These are phyloP conservation scores for Drosophila neotestacea DNA, from an alignment of 2,888 invertebrate genomes.

Conservation along the genomic window DNA sequence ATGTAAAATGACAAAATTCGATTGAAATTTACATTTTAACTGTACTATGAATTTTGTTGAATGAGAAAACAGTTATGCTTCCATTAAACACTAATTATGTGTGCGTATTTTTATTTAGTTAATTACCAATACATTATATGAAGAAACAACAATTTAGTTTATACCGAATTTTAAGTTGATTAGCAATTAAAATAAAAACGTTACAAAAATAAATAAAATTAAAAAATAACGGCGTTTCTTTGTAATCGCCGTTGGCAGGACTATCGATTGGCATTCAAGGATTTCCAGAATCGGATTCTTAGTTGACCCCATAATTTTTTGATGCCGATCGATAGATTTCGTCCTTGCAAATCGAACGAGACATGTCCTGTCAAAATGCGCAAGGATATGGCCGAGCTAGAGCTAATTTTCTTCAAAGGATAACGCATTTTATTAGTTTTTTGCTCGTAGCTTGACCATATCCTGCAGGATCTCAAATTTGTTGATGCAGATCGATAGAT, in stretches of 20 bases:
- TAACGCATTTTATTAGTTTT: too few species aligned
- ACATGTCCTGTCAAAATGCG: too few species aligned
- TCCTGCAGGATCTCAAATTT: too few species aligned
- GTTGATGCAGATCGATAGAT: too few species aligned
- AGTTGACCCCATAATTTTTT: too few species aligned
- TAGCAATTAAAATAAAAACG: slow-evolving; percentile 63
- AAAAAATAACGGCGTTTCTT: neutral
- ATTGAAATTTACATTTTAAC: slow-evolving; percentile 32
- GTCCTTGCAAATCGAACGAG: too few species aligned
- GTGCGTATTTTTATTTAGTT: slow-evolving; percentile 73
- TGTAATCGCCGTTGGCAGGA: neutral
- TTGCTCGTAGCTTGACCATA: too few species aligned
- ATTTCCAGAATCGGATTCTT: too few species aligned
- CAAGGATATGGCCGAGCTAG: too few species aligned
- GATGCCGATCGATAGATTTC: too few species aligned
- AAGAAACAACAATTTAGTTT: slow-evolving; percentile 64
- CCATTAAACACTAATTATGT: slow-evolving; percentile 61
- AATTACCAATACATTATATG: slow-evolving; percentile 47
- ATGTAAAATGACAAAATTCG: slow-evolving; percentile 20
- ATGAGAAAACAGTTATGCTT: slow-evolving; percentile 65
- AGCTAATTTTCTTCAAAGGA: too few species aligned
- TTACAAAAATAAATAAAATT: slow-evolving; percentile 57
- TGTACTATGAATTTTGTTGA: slow-evolving; percentile 50
- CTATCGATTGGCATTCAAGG: too few species aligned
- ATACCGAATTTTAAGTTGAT: slow-evolving; percentile 69